Evolutionary conservation across 2,797 vertebrate species (phyloP).

Genomic region (Falco naumanni): DNA sequence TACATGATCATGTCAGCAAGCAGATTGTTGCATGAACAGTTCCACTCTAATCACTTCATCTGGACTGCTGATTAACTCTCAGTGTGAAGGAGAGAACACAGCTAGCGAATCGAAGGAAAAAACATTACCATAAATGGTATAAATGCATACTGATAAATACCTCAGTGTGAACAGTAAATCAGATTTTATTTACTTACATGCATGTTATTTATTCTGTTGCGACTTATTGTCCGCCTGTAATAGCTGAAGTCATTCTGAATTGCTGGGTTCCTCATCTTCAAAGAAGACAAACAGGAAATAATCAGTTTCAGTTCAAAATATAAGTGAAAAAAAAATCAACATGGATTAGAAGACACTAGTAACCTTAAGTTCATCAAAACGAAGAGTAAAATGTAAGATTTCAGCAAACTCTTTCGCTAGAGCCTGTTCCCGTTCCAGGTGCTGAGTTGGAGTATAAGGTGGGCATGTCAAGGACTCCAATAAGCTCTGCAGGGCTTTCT

Average conservation of each 20-base stretch:
- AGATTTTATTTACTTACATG: slow-evolving; percentile 83
- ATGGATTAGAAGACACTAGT: neutral
- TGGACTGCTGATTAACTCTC: neutral
- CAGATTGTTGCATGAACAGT: neutral
- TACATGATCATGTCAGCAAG: neutral
- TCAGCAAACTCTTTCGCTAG: slow-evolving; percentile 97
- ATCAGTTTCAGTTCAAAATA: neutral
- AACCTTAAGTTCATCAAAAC: slow-evolving; percentile 98
- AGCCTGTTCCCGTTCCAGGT: slow-evolving; percentile 96
- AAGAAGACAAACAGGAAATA: neutral
- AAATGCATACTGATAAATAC: neutral
- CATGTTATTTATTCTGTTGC: slow-evolving; percentile 98
- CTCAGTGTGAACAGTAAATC: neutral
- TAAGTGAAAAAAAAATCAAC: neutral
- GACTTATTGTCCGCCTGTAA: slow-evolving; percentile 94
- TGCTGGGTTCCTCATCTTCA: slow-evolving; percentile 96
- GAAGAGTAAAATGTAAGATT: slow-evolving; percentile 98
- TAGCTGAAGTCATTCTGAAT: slow-evolving; percentile 99
- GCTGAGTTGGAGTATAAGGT: slow-evolving; percentile 93
- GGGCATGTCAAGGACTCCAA: slow-evolving; percentile 92
- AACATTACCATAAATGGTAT: neutral
- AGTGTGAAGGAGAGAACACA: neutral
- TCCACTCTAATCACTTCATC: neutral
- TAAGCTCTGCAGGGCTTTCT: slow-evolving; percentile 92
- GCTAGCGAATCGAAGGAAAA: neutral